Base-by-base conservation (phyloP, 2,888 invertebrate genomes). In the Silvanus unidentatus region DNA sequence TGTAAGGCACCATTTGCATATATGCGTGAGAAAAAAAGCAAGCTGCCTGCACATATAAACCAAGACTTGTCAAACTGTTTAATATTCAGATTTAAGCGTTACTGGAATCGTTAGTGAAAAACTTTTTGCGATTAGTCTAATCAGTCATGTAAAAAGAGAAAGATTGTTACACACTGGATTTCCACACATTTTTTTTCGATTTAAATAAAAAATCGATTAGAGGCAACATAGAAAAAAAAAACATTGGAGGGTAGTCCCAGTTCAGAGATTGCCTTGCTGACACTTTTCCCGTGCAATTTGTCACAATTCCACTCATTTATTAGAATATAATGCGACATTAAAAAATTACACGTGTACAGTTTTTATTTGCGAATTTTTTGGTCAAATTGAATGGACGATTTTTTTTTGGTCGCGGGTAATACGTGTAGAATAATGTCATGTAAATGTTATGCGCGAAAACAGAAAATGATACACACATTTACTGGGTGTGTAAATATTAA, bases 11-110 rank as follows among this genome's bases (percentile, higher is more conserved):
- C 9, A 63, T 64, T 64, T 64, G 64, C 64, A 64, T 64, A 64
- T 57, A 53, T 52, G 54, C 63, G 65, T 65, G 65, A 65, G 65
- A 65, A 65, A 65, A 42, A 63, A 64, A 64, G 61, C 58, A 58
- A 58, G 56, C 58, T 61, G 59, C 47, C 54, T 50, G 46, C 47
- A 49, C 57, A 22, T 3, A 22, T 8, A 8, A 22, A 22, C n/a
- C 6, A 37, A 15, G 37, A 37, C 32, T 57, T 53, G 55, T 57
- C 58, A 54, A 16, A 55, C 57, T 60, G 57, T 50, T 54, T 56
- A 57, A 57, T 57, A 57, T 57, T 55, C 58, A 53, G 49, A 50
- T 49, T 47, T 34, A 39, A 40, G 45, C 48, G 34, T 35, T 37
- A n/a, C n/a, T 15, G 45, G 45, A 14, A 47, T 56, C 56, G 59